Evolutionary conservation across 1,140 invertebrate species (phyloP).

Genomic region (Bombus confusus): DNA sequence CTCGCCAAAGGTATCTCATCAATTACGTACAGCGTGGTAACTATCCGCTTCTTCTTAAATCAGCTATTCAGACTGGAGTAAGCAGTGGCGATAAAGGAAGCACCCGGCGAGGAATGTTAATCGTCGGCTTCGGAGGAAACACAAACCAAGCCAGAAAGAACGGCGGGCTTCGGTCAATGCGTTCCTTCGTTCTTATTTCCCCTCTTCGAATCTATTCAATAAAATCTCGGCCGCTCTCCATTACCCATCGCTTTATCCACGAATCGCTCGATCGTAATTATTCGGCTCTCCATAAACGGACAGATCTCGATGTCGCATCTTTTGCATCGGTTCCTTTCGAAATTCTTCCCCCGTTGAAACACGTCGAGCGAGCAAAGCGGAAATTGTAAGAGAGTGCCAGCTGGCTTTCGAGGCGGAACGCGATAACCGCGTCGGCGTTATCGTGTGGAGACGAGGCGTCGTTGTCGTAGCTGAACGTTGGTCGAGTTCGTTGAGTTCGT

Average conservation of each 20-base stretch:
- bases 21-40: neutral
- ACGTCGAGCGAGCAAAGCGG: neutral
- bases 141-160: slow-evolving; percentile 10
- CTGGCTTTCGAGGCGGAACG: slow-evolving; percentile 52
- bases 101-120: slow-evolving; percentile 15
- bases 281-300: neutral
- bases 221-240: neutral
- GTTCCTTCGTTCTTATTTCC: neutral
- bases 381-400: slow-evolving; percentile 58
- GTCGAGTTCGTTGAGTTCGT: slow-evolving; percentile 41
- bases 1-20: neutral
- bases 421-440: slow-evolving; percentile 56
- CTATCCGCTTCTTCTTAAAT: slow-evolving; percentile 5
- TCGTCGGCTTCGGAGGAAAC: slow-evolving; percentile 4
- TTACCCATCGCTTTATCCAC: neutral
- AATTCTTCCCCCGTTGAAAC: neutral
- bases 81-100: neutral
- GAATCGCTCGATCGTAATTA: neutral
- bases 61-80: neutral
- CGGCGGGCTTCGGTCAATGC: neutral
- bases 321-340: neutral
- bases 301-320: neutral
- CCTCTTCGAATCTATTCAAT: neutral
- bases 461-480: slow-evolving; percentile 39
- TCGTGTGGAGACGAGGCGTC: slow-evolving; percentile 42